Evolutionary conservation across 1,140 invertebrate species (phyloP).

Genomic region (Neuroterus valhalla): DNA sequence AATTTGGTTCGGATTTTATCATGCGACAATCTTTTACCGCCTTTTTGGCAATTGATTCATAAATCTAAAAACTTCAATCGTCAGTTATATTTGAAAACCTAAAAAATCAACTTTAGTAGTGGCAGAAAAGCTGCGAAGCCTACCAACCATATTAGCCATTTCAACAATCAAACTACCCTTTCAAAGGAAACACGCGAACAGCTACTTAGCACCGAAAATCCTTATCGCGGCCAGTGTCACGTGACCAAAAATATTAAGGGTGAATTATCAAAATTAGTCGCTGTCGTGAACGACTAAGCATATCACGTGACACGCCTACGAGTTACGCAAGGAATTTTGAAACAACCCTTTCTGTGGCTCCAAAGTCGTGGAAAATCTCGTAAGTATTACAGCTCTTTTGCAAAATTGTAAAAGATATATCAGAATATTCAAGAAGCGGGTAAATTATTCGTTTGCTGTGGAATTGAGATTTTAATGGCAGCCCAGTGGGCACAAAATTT

Average conservation of each 20-base stretch:
- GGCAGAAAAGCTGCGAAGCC: constrained; percentile 28
- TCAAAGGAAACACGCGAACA: constrained; percentile 60
- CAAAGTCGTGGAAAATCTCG: too few relatives aligned
- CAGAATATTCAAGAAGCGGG: too few relatives aligned
- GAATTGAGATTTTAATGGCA: too few relatives aligned
- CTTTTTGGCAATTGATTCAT: neutral
- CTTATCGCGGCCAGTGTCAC: constrained; percentile 59
- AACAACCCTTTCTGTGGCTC: constrained; percentile 27
- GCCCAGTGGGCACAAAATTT: too few relatives aligned
- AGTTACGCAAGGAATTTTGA: constrained; percentile 64
- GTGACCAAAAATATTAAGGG: constrained; percentile 65
- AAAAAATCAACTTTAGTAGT: constrained; percentile 2
- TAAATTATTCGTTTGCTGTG: too few relatives aligned
- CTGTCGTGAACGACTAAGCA: constrained; percentile 56
- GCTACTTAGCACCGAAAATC: constrained; percentile 67
- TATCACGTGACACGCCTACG: constrained; percentile 68
- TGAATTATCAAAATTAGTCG: constrained; percentile 65
- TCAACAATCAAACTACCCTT: constrained; percentile 38
- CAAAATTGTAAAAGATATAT: too few relatives aligned
- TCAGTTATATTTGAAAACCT: too few relatives aligned
- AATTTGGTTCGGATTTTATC: too few relatives aligned
- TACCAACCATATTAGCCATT: neutral
- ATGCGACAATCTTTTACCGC: neutral
- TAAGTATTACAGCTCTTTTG: too few relatives aligned
- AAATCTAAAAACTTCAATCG: neutral